Evolutionary conservation across 2,888 invertebrate species (phyloP), one percentile per base, ranked within the genome.

Genomic region (Melitaea athalia): DNA sequence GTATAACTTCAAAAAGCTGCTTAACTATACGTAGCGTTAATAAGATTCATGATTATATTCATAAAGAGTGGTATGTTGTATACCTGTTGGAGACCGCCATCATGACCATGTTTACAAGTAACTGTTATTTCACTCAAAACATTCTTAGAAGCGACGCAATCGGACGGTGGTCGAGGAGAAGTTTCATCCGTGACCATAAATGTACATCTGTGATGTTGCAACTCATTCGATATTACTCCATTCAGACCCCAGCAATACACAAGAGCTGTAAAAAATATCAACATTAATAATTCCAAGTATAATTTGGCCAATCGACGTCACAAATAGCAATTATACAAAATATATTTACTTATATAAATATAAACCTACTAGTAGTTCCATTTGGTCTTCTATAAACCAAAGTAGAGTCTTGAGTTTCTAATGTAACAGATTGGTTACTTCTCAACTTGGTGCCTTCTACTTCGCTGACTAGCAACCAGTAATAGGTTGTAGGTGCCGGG

Each of bases 161-260:
- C 76, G 0, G 77, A 72, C 0, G 91, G 92, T 17, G 91, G 84
- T 0, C 84, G 86, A 12, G 92, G 92, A 15, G 77, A 79, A 0
- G 90, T 92, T 72, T 91, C 86, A 74, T 91, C 89, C 0, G 90
- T 90, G 15, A 92, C 83, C 42, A 86, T 73, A 70, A 88, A 89
- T 33, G 79, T 79, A 75, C 92, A 92, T 17, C 87, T 85, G 14
- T 82, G 84, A 71, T 83, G 77, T 5, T 79, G 72, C 17, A 82
- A 69, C 0, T 76, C 81, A 63, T 78, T 80, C 4, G 78, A 77
- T 0, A 79, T 75, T 63, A 92, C 85, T 2, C 83, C 84, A 75
- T 92, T 92, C 24, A 86, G 62, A 3, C 89, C 92, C 91, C 90
- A 91, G 74, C 92, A 92, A 68, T 88, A 87, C 75, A 92, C 81